Evolutionary conservation across 2,888 invertebrate genomes (phyloP).

Genomic region (Protonemura montana): DNA sequence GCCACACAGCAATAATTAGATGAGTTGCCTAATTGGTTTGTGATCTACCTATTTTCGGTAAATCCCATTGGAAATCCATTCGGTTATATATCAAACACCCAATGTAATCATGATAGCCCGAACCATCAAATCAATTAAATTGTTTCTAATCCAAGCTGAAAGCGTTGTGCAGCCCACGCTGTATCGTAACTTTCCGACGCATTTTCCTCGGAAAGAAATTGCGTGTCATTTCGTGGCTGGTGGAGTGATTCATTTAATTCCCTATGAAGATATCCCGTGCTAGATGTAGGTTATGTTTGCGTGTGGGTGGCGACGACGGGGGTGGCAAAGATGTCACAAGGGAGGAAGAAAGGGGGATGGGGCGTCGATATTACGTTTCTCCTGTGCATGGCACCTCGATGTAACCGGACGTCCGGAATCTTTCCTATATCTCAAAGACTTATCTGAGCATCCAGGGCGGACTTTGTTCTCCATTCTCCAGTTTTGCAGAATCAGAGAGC

Average conservation of each 20-base stretch:
- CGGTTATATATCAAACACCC: neutral
- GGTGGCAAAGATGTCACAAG: neutral
- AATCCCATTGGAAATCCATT: neutral
- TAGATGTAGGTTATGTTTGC: constrained; percentile 1
- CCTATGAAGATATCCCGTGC: neutral
- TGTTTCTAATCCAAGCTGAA: neutral
- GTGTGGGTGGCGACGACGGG: neutral
- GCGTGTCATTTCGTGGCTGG: neutral
- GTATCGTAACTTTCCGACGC: constrained; percentile 47
- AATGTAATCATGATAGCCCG: neutral
- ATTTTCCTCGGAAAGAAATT: constrained; percentile 48
- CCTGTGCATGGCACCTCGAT: neutral
- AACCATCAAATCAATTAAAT: neutral
- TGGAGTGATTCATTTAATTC: neutral
- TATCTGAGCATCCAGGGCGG: neutral
- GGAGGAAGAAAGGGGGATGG: neutral
- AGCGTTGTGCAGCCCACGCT: neutral
- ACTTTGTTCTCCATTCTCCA: neutral
- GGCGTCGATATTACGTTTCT: neutral
- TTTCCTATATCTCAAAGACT: neutral
- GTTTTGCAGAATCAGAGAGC: neutral
- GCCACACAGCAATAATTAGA: too few species aligned
- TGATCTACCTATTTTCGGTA: neutral
- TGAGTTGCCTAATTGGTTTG: too few species aligned
- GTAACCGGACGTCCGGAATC: neutral